Conservation (phyloP, 2,888 invertebrate genomes). For the Atrina japonica region DNA sequence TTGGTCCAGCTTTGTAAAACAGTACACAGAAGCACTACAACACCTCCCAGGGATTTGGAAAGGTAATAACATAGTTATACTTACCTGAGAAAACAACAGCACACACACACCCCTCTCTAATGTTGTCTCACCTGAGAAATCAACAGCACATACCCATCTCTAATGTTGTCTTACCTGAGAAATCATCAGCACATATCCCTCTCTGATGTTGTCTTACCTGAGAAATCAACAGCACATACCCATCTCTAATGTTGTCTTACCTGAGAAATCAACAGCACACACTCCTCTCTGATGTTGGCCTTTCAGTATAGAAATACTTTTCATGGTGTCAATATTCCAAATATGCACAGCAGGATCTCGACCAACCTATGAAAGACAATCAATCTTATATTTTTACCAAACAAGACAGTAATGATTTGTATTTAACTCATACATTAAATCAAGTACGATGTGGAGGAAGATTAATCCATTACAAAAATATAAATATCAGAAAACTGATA, state of each 20-base stretch:
- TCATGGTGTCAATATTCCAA: slow-evolving; percentile 81
- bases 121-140: slow-evolving; percentile 80
- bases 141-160: slow-evolving; percentile 80
- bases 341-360: slow-evolving; percentile 80
- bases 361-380: slow-evolving; percentile 81
- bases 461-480: background rate
- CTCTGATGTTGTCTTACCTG: slow-evolving; percentile 80
- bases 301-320: slow-evolving; percentile 80
- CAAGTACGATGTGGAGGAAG: background rate
- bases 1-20: too few relatives aligned
- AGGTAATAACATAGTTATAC: too few relatives aligned
- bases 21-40: too few relatives aligned
- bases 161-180: slow-evolving; percentile 80
- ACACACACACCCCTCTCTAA: slow-evolving; percentile 80
- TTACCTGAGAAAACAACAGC: slow-evolving; percentile 80
- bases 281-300: slow-evolving; percentile 80
- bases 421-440: too few relatives aligned
- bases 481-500: too few relatives aligned
- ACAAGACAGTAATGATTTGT: too few relatives aligned
- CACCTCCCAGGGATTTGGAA: too few relatives aligned
- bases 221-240: slow-evolving; percentile 81
- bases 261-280: slow-evolving; percentile 80
- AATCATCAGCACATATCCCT: slow-evolving; percentile 81
- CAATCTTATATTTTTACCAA: too few relatives aligned
- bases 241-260: slow-evolving; percentile 80